Conservation (phyloP, 2,797 vertebrate species). For the Nannoperca australis region DNA sequence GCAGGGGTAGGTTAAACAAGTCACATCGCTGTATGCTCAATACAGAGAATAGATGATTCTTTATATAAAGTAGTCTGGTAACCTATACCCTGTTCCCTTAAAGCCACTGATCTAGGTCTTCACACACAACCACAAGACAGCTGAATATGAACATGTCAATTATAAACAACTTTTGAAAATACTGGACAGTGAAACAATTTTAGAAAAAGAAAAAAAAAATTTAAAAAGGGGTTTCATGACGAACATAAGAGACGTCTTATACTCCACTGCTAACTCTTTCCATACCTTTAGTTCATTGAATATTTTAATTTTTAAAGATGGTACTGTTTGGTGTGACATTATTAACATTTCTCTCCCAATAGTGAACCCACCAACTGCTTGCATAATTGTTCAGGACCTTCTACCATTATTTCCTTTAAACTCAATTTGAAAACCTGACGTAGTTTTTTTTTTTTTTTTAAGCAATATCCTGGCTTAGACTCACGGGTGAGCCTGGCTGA, state of each 20-base stretch:
- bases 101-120: slow-evolving; percentile 65
- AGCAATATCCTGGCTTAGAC: slow-evolving; percentile 43
- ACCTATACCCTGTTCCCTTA: slow-evolving; percentile 58
- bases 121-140: slow-evolving; percentile 72
- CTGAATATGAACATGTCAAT: slow-evolving; percentile 71
- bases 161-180: slow-evolving; percentile 75
- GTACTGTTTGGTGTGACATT: slow-evolving; percentile 14
- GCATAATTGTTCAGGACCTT: slow-evolving; percentile 23
- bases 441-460: slow-evolving; percentile 26
- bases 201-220: slow-evolving; percentile 36
- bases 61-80: slow-evolving; percentile 48
- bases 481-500: slow-evolving; percentile 56
- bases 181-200: slow-evolving; percentile 74
- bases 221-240: slow-evolving; percentile 12
- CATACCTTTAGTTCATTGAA: slow-evolving; percentile 53
- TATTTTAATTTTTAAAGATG: slow-evolving; percentile 54
- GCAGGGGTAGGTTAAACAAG: slow-evolving; percentile 33
- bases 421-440: slow-evolving; percentile 56
- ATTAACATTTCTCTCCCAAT: slow-evolving; percentile 37
- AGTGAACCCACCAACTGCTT: slow-evolving; percentile 10
- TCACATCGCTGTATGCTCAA: slow-evolving; percentile 59
- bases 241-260: slow-evolving; percentile 30
- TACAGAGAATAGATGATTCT: slow-evolving; percentile 52
- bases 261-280: slow-evolving; percentile 21
- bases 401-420: slow-evolving; percentile 40